These are phyloP conservation scores for Micromesistius poutassou DNA, from an alignment of 2,797 vertebrate genomes.

Conservation along the genomic window DNA sequence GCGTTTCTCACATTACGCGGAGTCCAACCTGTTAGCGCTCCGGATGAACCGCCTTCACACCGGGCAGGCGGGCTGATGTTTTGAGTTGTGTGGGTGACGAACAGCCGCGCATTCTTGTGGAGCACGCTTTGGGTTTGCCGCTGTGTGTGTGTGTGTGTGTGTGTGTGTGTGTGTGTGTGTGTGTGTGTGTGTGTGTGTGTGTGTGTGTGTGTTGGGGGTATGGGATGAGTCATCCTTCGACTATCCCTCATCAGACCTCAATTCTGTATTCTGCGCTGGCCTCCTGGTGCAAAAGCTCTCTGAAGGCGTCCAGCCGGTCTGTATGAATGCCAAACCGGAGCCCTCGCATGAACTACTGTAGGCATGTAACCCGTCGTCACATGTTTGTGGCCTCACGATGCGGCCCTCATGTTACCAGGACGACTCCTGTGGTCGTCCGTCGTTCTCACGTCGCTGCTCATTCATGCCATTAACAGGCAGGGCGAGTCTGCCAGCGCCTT, in stretches of 20 bases:
- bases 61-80: background rate
- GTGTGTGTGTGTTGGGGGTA: too few species aligned
- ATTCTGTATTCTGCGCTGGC: constrained; percentile 20
- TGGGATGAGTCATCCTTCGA: constrained; percentile 70
- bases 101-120: too few species aligned
- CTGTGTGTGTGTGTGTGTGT: too few species aligned
- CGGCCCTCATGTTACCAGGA: too few species aligned
- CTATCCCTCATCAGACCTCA: constrained; percentile 50
- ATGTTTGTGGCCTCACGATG: too few species aligned
- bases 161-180: background rate
- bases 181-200: constrained; percentile 24
- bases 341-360: background rate
- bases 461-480: constrained; percentile 16
- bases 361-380: too few species aligned
- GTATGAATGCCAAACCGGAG: background rate
- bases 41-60: too few species aligned
- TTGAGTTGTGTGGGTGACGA: background rate
- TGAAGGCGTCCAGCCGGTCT: background rate
- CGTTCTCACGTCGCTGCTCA: background rate
- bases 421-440: too few species aligned
- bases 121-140: too few species aligned
- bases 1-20: background rate
- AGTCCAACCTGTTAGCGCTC: background rate
- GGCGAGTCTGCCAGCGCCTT: constrained; percentile 29
- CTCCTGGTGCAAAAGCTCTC: constrained; percentile 18